Evolutionary conservation across 2,888 invertebrate species (phyloP), one percentile per base, ranked within the genome.

Genomic region (Augochlorella aurata): DNA sequence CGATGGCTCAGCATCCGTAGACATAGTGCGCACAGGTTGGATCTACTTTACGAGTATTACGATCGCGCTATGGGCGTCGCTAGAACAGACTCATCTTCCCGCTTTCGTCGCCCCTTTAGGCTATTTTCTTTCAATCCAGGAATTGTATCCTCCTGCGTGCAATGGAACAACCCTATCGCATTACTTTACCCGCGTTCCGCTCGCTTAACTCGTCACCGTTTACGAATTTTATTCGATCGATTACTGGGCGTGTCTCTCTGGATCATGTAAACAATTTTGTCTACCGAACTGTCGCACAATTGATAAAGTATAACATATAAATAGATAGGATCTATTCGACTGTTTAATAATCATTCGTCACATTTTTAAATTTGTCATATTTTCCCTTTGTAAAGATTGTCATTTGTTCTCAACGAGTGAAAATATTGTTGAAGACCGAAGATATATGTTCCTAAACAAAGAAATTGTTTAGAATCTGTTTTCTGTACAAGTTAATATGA

Each of bases 21-120:
- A 77, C 82, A 73, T 73, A 67, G 70, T 69, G 47, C 79, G 52
- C 75, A 58, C 75, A 72, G 54, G 77, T 83, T 74, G 83, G 86
- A 84, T 85, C 81, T 83, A 84, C 87, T 89, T 89, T 90, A 90
- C 86, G 90, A 89, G 86, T 87, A 86, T 88, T 88, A 89, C 80
- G 85, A 81, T 83, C 82, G 79, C 83, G 81, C 71, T 74, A 79
- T 67, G 79, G 74, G 49, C 77, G 81, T 82, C 79, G 47, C 81
- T 65, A 29, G 29, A 77, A 65, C 45, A 52, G 72, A 47, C 69
- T 79, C 77, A 63, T 71, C 71, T 61, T 72, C 73, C 50, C 66
- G 61, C 47, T 21, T 38, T 63, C 77, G 79, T 68, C 87, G 74
- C 73, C 72, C 79, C 72, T 77, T 66, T 77, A 67, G 63, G 70